Base-by-base conservation (phyloP, 2,113 vertebrate genomes). In the Marmota flaviventris region DNA sequence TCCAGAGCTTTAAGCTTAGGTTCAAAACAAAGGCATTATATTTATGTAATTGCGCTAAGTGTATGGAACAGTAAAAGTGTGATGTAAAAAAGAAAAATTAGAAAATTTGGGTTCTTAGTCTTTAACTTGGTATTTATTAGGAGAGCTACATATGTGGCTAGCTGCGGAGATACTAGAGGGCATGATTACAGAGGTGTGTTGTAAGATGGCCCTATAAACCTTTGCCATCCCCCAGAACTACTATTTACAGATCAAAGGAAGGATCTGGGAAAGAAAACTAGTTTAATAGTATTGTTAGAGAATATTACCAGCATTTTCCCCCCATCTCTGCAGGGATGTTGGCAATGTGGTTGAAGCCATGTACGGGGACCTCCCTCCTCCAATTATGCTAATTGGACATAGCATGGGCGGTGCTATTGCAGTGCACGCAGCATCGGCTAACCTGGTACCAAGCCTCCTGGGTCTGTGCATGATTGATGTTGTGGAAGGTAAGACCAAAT, bases 361-460 rank as follows among this genome's bases (percentile, higher is more conserved):
- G 34, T 99, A 99, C 2, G 99, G 99, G 77, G 99, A 99, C 94
- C 99, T 99, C 69, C 99, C 99, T 7, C 99, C 99, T 85, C 99
- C 99, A 1, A 99, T 99, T 97, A 99, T 99, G 99, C 98, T 99
- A 27, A 99, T 99, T 13, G 99, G 99, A 81, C 99, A 99, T 98
- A 99, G 99, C 98, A 99, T 99, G 99, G 99, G 99, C 0, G 99
- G 99, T 0, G 99, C 99, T 92, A 99, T 99, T 48, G 99, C 99
- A 0, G 99, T 99, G 93, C 99, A 99, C 98, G 99, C 99, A 0
- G 99, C 99, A 0, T 98, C 98, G 0, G 99, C 99, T 58, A 99
- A 99, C 96, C 98, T 99, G 72, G 92, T 99, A 91, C 99, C 99
- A 0, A 99, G 99, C 17, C 98, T 99, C 91, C 98, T 99, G 75